A percentile compares a stretch with the other conserved stretches of the same genome.
phyloP scores from a whole-genome alignment of 2,888 invertebrate genomes.

The Tineola bisselliella region DNA sequence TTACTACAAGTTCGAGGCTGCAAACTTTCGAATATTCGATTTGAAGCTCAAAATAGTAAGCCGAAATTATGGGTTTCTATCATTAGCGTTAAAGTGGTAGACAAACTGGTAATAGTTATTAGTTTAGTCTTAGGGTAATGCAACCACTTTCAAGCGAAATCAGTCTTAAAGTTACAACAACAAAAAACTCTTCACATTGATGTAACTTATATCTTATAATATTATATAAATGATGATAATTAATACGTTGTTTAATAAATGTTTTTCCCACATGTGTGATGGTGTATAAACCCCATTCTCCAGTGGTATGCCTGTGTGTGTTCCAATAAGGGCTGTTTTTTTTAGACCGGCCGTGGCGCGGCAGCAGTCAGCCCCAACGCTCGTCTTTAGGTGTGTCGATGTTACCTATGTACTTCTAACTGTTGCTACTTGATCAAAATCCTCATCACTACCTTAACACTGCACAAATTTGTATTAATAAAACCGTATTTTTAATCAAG shows the following conservation, averaged over 20 bases:
- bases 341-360: slow-evolving; percentile 69
- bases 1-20: too few relatives aligned
- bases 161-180: too few relatives aligned
- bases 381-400: slow-evolving; percentile 70
- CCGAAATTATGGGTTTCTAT: too few relatives aligned
- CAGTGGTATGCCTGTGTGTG: slow-evolving; percentile 30
- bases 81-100: background rate
- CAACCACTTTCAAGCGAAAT: too few relatives aligned
- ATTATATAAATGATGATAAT: background rate
- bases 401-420: slow-evolving; percentile 49
- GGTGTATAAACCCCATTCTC: background rate
- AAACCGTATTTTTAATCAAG: background rate
- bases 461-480: background rate
- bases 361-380: slow-evolving; percentile 67
- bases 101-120: background rate
- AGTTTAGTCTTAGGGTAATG: background rate
- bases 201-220: too few relatives aligned
- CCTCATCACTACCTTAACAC: background rate
- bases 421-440: slow-evolving; percentile 40
- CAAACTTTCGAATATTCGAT: too few relatives aligned
- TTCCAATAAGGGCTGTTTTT: slow-evolving; percentile 61
- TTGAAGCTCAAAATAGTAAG: too few relatives aligned
- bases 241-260: background rate
- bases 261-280: slow-evolving; percentile 2
- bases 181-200: too few relatives aligned